Evolutionary conservation across 2,797 vertebrate species (phyloP), one percentile per base, ranked within the genome.

Genomic region (Calcarius lapponicus): DNA sequence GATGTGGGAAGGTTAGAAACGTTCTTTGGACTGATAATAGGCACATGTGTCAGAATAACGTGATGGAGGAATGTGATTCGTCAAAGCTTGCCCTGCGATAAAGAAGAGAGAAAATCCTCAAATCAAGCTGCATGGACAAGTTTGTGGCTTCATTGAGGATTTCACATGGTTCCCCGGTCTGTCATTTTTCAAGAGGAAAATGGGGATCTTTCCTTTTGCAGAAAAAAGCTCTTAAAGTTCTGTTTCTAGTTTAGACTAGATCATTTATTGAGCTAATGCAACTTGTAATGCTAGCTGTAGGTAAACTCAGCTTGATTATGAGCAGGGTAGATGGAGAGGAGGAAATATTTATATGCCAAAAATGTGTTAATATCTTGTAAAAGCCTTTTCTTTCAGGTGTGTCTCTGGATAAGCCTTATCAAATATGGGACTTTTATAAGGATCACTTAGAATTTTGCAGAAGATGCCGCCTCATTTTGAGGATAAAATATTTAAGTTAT

Each of bases 1-100:
- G 99, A 99, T 96, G 99, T 99, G 99, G 99, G 99, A 99, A 99
- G 99, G 99, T 99, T 99, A 99, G 99, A 99, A 99, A 99, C 98
- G 98, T 98, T 99, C 98, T 98, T 99, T 99, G 98, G 98, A 99
- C 98, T 98, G 98, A 98, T 99, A 98, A 96, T 98, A 98, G 98
- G 98, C 98, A 98, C 98, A 98, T 98, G 97, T 98, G 90, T 98
- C 97, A 98, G 98, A 98, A 98, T 98, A 98, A 98, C 98, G 92
- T 98, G 98, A 99, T 96, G 98, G 98, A 98, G 98, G 97, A 98
- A 97, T 98, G 51, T 98, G 97, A 98, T 98, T 98, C 98, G 97
- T 98, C 98, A 98, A 96, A 98, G 97, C 97, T 98, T 98, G 97
- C 95, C 96, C 98, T 97, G 97, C 98, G 97, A 98, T 97, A 98